Evolutionary conservation across 1,140 invertebrate species (phyloP).

Genomic region (Uloborus diversus): DNA sequence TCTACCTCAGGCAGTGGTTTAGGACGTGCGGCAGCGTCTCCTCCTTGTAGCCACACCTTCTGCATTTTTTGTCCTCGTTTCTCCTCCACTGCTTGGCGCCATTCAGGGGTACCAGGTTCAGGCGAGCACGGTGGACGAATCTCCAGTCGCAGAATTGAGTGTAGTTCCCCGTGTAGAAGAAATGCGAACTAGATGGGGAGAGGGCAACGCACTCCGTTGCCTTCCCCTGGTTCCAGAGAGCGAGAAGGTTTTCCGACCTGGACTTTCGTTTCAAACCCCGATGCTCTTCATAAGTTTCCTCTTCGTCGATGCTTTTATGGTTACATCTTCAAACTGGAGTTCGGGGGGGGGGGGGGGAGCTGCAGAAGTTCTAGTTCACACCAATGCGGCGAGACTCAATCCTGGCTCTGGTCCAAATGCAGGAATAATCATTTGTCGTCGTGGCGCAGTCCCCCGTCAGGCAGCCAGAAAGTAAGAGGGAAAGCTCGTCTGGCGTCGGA

Average conservation of each 20-base stretch:
- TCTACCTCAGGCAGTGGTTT: not conserved
- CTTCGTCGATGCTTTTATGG: not conserved
- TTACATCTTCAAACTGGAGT: not conserved
- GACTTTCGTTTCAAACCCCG: not conserved
- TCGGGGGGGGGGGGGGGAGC: too few species aligned
- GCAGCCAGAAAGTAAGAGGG: not conserved
- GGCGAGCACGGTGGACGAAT: not conserved
- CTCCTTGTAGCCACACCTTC: not conserved
- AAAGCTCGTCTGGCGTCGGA: not conserved
- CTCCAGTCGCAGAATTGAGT: not conserved
- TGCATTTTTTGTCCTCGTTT: not conserved
- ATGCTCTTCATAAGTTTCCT: not conserved
- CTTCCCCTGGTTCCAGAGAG: not conserved
- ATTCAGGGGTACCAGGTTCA: not conserved
- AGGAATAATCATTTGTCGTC: not conserved
- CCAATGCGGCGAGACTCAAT: not conserved
- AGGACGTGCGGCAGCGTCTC: not conserved
- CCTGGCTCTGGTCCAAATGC: not conserved
- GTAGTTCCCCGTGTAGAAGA: not conserved
- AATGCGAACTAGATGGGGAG: not conserved
- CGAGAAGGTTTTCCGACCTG: not conserved
- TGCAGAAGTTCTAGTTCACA: not conserved
- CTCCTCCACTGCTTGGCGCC: too few species aligned
- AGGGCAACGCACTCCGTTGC: not conserved
- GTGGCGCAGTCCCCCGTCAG: not conserved